Base-by-base conservation (phyloP, 1,140 invertebrate genomes). In the Orchesella cincta region DNA sequence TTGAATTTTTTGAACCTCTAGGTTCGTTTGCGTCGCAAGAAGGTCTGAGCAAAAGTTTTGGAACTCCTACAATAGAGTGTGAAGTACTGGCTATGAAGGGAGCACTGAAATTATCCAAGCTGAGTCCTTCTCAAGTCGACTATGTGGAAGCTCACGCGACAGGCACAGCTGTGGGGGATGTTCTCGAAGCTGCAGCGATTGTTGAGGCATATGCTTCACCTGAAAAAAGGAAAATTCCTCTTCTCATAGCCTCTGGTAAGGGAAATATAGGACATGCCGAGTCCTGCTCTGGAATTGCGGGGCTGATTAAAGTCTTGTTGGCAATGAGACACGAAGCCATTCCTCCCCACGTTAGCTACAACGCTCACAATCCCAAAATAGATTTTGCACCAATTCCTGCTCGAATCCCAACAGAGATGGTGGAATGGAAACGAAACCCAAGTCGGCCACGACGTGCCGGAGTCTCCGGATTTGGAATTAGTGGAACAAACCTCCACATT, bases 181-280 rank as follows among this genome's bases (percentile, higher is more conserved):
- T 88, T 14, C 86, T 89, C 79, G 89, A 90, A 84, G 84, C 87
- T 3, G 87, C 89, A 77, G 86, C 88, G 16, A 87, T 92, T 35
- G 85, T 86, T 51, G 12, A n/a, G 14, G 54, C 62, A 3, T 70
- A 67, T 23, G 70, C 52, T 31, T 28, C 26, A n/a, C n/a, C n/a
- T 14, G 39, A 64, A n/a, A 18, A 33, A 89, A 8, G 86, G 92
- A 33, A 87, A 0, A 86, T 85, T 0, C 93, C 95, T 0, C 86
- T 98, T 0, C 85, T 89, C 33, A 92, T 98, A 80, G 96, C 96
- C 8, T 94, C 95, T 0, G 89, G 96, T 0, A 98, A 98, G 84
- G 95, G 95, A 0, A 98, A 97, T 85, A 88, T 97, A 83, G 96
- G 96, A 0, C 96, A 98, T 84, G 90, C 93, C 0, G 96, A 98